Evolutionary conservation across 2,113 vertebrate genomes (phyloP).

Genomic region (Cebidichthys violaceus): DNA sequence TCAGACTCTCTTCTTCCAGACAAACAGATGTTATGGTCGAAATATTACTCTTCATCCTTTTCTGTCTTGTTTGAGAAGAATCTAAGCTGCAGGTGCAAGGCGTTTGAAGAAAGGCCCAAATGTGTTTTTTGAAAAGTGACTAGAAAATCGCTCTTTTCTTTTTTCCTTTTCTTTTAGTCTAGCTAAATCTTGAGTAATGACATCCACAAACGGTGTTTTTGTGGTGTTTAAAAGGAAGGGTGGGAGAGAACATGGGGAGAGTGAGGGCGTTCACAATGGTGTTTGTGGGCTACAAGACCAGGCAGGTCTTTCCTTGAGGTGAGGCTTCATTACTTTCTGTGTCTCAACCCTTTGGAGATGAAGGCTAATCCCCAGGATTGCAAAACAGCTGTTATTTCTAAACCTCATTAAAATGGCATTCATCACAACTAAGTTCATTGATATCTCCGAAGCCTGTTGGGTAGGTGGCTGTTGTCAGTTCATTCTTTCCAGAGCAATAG

Average conservation of each 20-base stretch:
- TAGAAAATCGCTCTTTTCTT: constrained; percentile 13
- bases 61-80: constrained; percentile 16
- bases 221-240: constrained; percentile 28
- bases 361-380: constrained; percentile 39
- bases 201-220: constrained; percentile 9
- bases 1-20: constrained; percentile 16
- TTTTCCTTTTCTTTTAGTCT: constrained; percentile 6
- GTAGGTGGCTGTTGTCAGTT: not conserved
- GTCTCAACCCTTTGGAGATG: constrained; percentile 31
- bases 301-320: constrained; percentile 39
- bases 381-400: constrained; percentile 43
- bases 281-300: constrained; percentile 52
- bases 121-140: constrained; percentile 22
- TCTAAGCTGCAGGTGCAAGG: constrained; percentile 31
- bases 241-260: constrained; percentile 1
- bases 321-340: constrained; percentile 29
- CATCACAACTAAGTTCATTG: not conserved
- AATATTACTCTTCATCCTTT: constrained; percentile 12
- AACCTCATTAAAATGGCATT: constrained; percentile 44
- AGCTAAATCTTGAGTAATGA: constrained; percentile 16
- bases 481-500: constrained; percentile 7
- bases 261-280: constrained; percentile 28
- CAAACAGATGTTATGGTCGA: constrained; percentile 11
- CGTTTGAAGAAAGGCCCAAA: constrained; percentile 13
- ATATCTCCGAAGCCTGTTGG: not conserved